Base-by-base conservation (phyloP, 2,888 invertebrate species). In the Bhutanitis thaidina region DNA sequence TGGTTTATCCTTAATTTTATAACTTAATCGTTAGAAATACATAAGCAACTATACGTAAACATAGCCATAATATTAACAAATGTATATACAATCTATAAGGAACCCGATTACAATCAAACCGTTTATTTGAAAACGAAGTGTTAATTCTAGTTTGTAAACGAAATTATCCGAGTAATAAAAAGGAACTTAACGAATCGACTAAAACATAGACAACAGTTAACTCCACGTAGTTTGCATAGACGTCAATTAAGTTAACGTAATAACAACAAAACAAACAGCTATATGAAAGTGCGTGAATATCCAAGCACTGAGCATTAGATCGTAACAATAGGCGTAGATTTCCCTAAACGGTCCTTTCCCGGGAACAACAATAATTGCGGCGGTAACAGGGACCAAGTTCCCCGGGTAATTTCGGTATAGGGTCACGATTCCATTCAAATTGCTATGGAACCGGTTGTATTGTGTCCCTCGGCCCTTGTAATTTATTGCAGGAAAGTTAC, bases 281-380 rank as follows among this genome's bases (percentile, higher is more conserved):
- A 34, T 30, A 25, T 14, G 36, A 16, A 46, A 41, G 30, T 41
- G 40, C 20, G 20, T 20, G 30, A 37, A 45, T 32, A 46, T 37
- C 40, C 15, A 27, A 34, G 44, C 27, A 44, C 35, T 8, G 7
- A 27, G 15, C 29, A 40, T 46, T 41, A 27, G 32, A 38, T 32
- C 29, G 41, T 46, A 51, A 56, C 56, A 55, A 56, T 51, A 43
- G 50, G 46, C 41, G 52, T 51, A 55, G 58, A 59, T 56, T 59
- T 59, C 58, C 58, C 58, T 39, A 50, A 55, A 48, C 53, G 52
- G 49, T 48, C 50, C 53, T 56, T 53, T 49, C 41, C 45, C 46
- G 40, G 39, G 36, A 48, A 47, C 52, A 52, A 55, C 53, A 56
- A 52, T 55, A 51, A 54, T 52, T 53, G 51, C 54, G 43, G 13